Conservation (phyloP, 2,888 invertebrate genomes). For the Lapara coniferarum region DNA sequence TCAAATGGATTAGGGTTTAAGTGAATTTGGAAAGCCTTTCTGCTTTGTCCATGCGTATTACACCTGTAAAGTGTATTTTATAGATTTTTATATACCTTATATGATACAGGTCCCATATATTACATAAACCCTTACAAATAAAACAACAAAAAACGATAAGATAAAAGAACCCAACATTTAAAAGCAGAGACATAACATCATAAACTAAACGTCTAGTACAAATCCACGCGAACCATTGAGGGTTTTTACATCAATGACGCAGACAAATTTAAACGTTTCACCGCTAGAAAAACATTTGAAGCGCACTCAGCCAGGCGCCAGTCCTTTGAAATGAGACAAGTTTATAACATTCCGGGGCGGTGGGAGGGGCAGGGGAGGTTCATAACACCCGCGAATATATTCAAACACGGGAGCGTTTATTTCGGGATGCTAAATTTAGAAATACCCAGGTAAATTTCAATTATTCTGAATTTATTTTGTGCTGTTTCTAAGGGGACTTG, state of each 20-base stretch:
- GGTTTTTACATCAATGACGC: not conserved
- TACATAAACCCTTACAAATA: not conserved
- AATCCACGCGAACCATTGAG: not conserved
- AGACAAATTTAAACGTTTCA: slow-evolving; percentile 2
- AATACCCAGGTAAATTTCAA: not conserved
- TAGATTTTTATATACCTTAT: too few relatives aligned
- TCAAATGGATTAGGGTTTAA: too few relatives aligned
- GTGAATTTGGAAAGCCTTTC: too few relatives aligned
- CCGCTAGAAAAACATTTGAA: slow-evolving; percentile 1
- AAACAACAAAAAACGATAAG: not conserved
- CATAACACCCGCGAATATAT: slow-evolving; percentile 4
- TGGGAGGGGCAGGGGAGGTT: not conserved
- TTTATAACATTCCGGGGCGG: not conserved
- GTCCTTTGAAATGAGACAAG: slow-evolving; percentile 11
- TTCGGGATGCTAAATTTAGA: slow-evolving; percentile 16
- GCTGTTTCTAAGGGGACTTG: not conserved
- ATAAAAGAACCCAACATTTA: not conserved
- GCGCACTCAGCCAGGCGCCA: not conserved
- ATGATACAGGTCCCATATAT: too few relatives aligned
- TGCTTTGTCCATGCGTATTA: too few relatives aligned
- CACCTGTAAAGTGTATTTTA: too few relatives aligned
- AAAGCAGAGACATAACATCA: not conserved
- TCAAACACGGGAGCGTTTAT: not conserved
- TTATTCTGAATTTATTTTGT: not conserved
- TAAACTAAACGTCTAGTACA: not conserved